Base-by-base conservation (phyloP, 2,888 invertebrate species). In the Amblyteles armatorius region DNA sequence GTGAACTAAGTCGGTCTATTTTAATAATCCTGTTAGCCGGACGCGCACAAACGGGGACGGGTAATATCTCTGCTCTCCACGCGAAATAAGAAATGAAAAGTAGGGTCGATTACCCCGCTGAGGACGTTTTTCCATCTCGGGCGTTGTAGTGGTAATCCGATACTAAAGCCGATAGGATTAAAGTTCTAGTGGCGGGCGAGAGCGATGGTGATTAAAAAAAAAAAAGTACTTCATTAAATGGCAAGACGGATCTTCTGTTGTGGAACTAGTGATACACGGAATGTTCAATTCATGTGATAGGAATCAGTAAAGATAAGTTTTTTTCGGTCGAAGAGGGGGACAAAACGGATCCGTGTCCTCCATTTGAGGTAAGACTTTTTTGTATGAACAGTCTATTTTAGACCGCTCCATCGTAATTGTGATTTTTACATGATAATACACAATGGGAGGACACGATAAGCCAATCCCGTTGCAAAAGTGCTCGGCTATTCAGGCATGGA, bases 1-100 rank as follows among this genome's bases (percentile, higher is more conserved):
- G 52, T 57, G 40, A 52, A 13, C 44, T 13, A 65, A 72, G 55
- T 72, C 55, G 9, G 36, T 26, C 40, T n/a, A 6, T 65, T 69
- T 13, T 68, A 48, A 81, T 74, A 68, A 68, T 68, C 50, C 65
- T 65, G 36, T 76, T 76, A 65, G 63, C 65, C 7, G 26, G 7
- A 44, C 16, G 19, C 19, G 50, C 19, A 63, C 29, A 36, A 50
- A 76, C 50, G 50, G 6, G 22, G 67, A 36, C 3, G 19, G 11
- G 0, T 55, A 9, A 22, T 26, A 60, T 26, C 52, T 9, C 2
- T 13, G 13, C 74, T 50, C 16, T 55, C 22, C 55, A 5, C 26
- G 50, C 67, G 67, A 52, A 77, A 52, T 36, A 67, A 36, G 67
- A 63, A 22, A 40, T 40, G 40, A 63, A 74, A 63, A 48, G 40